These are phyloP conservation scores for cat (Felis catus) DNA, from an alignment of 2,113 vertebrate genomes.

Conservation along the genomic window DNA sequence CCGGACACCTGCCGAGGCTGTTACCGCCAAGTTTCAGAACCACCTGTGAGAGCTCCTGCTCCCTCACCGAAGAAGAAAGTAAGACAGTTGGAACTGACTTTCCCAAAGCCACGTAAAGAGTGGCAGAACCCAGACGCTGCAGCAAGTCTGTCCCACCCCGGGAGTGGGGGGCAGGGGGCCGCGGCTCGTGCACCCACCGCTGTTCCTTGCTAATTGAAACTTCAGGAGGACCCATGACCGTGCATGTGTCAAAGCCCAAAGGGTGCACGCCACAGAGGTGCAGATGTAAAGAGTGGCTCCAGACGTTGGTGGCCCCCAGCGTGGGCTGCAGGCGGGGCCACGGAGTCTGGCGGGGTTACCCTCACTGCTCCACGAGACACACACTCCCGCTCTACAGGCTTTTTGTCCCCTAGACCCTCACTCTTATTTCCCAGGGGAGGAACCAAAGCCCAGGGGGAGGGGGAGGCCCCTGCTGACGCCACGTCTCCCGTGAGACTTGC, in stretches of 20 bases:
- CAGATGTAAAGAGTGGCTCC: background rate
- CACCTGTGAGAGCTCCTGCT: background rate
- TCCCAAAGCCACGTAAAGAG: background rate
- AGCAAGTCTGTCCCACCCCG: background rate
- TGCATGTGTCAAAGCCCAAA: background rate
- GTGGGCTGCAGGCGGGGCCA: background rate
- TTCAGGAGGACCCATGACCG: background rate
- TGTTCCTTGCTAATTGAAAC: too few species aligned
- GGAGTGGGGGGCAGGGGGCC: background rate
- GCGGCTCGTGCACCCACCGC: rapidly evolving
- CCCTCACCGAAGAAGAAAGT: background rate
- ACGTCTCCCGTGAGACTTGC: background rate
- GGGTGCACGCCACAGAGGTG: background rate
- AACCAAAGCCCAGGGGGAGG: background rate
- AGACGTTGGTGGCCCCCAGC: background rate
- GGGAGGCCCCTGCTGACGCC: rapidly evolving
- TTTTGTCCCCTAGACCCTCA: background rate
- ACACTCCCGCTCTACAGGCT: too few species aligned
- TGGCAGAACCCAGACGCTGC: background rate
- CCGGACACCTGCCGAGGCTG: background rate
- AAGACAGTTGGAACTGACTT: background rate
- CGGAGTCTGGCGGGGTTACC: rapidly evolving
- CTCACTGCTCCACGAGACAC: rapidly evolving
- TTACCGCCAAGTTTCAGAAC: background rate
- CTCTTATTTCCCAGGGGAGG: background rate